Evolutionary conservation across 35 echinoderm and acorn worm genomes (phyloP).

Genomic region (Heliocidaris tuberculata): DNA sequence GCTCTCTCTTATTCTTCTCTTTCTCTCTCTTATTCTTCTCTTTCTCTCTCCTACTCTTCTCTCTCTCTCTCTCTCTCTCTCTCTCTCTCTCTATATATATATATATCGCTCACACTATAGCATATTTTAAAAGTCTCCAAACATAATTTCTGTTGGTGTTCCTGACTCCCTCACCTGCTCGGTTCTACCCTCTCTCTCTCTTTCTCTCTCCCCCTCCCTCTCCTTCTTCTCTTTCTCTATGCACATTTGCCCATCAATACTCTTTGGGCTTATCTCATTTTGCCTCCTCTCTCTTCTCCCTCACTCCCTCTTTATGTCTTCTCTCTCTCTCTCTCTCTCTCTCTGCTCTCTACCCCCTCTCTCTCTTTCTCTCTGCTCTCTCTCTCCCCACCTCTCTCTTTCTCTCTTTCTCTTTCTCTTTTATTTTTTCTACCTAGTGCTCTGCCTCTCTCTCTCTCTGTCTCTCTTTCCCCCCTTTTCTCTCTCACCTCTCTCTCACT

Average conservation of each 20-base stretch:
- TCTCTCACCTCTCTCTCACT: not conserved
- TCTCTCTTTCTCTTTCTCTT: not conserved
- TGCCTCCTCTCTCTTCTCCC: not conserved
- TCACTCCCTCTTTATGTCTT: not conserved
- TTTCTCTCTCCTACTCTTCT: too few species aligned
- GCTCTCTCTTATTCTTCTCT: too few species aligned
- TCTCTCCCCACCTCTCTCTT: not conserved
- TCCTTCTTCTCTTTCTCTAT: too few species aligned
- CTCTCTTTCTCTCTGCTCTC: not conserved
- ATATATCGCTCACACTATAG: too few species aligned
- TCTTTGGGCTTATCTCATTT: not conserved
- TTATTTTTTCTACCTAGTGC: not conserved
- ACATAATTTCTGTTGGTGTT: too few species aligned
- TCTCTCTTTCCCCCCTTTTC: not conserved
- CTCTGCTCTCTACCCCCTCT: not conserved
- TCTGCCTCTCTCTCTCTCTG: not conserved
- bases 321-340: not conserved
- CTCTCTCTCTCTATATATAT: too few species aligned
- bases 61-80: too few species aligned
- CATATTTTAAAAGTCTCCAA: too few species aligned
- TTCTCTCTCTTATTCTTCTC: too few species aligned
- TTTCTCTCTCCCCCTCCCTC: too few species aligned
- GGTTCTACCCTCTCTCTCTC: too few species aligned
- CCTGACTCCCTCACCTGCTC: too few species aligned
- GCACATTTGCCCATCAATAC: not conserved